Evolutionary conservation across 64 coral and sea anemone genomes (phyloP).

Genomic region (Montipora foliosa): DNA sequence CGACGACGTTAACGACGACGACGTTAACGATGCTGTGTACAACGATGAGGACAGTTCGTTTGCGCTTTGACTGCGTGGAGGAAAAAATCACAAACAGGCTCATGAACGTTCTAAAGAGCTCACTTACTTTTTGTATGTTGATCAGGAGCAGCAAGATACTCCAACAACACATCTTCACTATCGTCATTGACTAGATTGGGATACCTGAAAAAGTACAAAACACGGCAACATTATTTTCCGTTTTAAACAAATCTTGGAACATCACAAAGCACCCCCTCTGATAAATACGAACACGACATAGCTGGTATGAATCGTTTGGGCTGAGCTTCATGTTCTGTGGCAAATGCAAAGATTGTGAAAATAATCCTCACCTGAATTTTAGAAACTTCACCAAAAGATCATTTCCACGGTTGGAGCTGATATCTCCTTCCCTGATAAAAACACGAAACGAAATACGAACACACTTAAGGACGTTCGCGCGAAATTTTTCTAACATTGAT

Average conservation of each 20-base stretch:
- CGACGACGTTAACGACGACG: too few relatives aligned
- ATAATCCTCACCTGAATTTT: conserved; percentile 69
- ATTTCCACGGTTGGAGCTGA: conserved; percentile 92
- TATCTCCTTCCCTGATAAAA: conserved; percentile 73
- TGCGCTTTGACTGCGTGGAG: too few relatives aligned
- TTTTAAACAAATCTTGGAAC: neutral
- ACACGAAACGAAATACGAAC: neutral
- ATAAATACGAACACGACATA: too few relatives aligned
- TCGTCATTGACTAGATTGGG: conserved; percentile 57
- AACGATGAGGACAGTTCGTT: too few relatives aligned
- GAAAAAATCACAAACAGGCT: neutral
- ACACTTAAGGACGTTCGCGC: too few relatives aligned
- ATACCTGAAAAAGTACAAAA: conserved; percentile 42
- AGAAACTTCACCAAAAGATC: conserved; percentile 82
- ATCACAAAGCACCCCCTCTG: too few relatives aligned
- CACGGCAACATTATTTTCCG: too few relatives aligned
- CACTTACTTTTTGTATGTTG: conserved; percentile 79
- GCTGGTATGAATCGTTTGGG: neutral
- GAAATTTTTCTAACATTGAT: too few relatives aligned
- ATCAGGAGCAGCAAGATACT: conserved; percentile 87
- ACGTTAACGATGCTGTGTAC: too few relatives aligned
- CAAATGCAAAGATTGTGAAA: neutral
- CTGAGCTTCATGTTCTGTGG: neutral
- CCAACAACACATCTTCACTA: conserved; percentile 51
- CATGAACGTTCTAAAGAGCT: neutral